Evolutionary conservation across 1,140 invertebrate genomes (phyloP), one percentile per base, ranked within the genome.

Genomic region (Radopholus similis): DNA sequence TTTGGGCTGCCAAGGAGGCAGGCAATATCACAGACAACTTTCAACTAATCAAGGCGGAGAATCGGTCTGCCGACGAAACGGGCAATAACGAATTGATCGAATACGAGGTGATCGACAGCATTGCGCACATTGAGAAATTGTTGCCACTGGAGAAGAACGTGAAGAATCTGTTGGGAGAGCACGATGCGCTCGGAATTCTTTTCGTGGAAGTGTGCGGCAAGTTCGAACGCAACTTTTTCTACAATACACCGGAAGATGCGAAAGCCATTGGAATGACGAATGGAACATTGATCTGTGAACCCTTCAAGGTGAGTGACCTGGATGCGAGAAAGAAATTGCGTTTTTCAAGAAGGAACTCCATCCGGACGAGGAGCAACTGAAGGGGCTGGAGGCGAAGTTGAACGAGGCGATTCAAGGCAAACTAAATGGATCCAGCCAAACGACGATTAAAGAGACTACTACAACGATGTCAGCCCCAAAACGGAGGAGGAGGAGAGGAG

Each of bases 221-320:
- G 34, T 72, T 80, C 53, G 68, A 60, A 2, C 64, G 78, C 23
- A 44, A 72, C 9, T 51, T 81, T 23, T 78, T 81, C 66, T 82
- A 75, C 28, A 81, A 55, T 13, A 77, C 64, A 8, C 62, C 75
- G 2, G 80, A 80, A 30, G 71, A 82, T 18, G 79, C 79, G 1
- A 76, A 59, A 18, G 34, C 64, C 13, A 55, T 81, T 4, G 80
- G 80, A n/a, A 69, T 81, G 42, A 68, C 77, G 56, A 76, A 78
- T 32, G 55, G 64, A 15, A 78, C 78, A 11, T 64, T 67, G 0
- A 81, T 81, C 49, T 81, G 79, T 58, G 80, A 74, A 26, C 79
- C 79, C 9, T 81, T 81, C 38, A 82, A 82, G 54, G 80, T 79
- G 38, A 38, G 23, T 9, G n/a, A 26, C 5, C 4, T 0, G 11